Conservation (phyloP, 1,140 invertebrate species). For the Aradophagus sp. region DNA sequence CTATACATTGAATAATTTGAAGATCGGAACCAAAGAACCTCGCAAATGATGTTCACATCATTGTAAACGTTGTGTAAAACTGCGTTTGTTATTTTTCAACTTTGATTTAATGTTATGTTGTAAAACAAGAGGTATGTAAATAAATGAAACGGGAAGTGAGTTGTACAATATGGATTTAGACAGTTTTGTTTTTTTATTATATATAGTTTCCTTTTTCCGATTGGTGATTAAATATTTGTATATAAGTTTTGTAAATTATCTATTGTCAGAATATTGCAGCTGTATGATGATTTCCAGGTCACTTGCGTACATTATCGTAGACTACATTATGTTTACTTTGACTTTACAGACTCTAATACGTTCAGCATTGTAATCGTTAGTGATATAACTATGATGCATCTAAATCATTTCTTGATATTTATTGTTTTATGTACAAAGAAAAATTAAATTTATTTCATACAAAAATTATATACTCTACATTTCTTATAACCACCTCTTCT, state of each 20-base stretch:
- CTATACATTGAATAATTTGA: too few relatives aligned
- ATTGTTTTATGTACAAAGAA: constrained; percentile 46
- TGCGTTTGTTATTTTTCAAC: background rate
- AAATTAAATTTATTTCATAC: constrained; percentile 36
- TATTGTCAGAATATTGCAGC: constrained; percentile 10
- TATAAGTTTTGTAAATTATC: constrained; percentile 51
- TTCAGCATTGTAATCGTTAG: constrained; percentile 21
- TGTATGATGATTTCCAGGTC: constrained; percentile 10
- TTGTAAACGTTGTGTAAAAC: constrained; percentile 10
- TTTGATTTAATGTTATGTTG: background rate
- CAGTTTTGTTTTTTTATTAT: too few relatives aligned
- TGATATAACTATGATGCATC: constrained; percentile 11
- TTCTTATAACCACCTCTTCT: too few relatives aligned
- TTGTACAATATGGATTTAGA: constrained; percentile 11
- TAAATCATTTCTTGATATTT: constrained; percentile 41
- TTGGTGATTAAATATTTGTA: constrained; percentile 35
- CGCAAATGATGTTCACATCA: too few relatives aligned
- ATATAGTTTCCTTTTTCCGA: too few relatives aligned
- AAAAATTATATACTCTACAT: too few relatives aligned
- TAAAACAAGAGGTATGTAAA: constrained; percentile 30
- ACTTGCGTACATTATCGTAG: constrained; percentile 40
- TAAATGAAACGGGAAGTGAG: constrained; percentile 6
- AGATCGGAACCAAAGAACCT: background rate
- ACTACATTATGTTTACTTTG: constrained; percentile 55
- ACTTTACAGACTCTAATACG: too few relatives aligned